Evolutionary conservation across 2,113 vertebrate species (phyloP).

Genomic region (Puffinus mauretanicus): DNA sequence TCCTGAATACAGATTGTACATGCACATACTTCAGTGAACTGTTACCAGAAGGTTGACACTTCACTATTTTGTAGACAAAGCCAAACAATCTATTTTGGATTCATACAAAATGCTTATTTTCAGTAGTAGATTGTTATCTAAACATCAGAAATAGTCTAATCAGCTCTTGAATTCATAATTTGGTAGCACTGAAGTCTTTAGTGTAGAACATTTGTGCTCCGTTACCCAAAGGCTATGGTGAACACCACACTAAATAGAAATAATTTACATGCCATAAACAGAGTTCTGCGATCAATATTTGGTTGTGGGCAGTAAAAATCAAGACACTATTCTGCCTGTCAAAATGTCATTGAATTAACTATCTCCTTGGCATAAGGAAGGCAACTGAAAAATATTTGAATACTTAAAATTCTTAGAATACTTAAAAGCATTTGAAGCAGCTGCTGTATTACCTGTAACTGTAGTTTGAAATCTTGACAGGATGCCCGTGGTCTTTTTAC

Average conservation of each 20-base stretch:
- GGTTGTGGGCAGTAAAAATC: neutral
- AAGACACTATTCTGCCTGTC: neutral
- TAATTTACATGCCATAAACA: neutral
- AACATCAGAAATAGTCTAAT: neutral
- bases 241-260: neutral
- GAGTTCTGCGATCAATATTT: neutral
- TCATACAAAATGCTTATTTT: neutral
- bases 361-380: neutral
- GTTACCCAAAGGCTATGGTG: neutral
- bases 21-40: neutral
- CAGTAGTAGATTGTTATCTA: neutral
- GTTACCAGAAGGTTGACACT: neutral
- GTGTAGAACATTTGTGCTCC: neutral
- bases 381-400: neutral
- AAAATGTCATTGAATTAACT: neutral
- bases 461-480: neutral
- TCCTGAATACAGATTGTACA: neutral
- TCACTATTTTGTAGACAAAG: neutral
- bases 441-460: neutral
- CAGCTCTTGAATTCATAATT: neutral
- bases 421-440: neutral
- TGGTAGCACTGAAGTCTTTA: neutral
- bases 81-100: neutral
- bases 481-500: rapidly evolving
- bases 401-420: neutral